Base-by-base conservation (phyloP, 2,888 invertebrate genomes). In the Hyposoter didymator region DNA sequence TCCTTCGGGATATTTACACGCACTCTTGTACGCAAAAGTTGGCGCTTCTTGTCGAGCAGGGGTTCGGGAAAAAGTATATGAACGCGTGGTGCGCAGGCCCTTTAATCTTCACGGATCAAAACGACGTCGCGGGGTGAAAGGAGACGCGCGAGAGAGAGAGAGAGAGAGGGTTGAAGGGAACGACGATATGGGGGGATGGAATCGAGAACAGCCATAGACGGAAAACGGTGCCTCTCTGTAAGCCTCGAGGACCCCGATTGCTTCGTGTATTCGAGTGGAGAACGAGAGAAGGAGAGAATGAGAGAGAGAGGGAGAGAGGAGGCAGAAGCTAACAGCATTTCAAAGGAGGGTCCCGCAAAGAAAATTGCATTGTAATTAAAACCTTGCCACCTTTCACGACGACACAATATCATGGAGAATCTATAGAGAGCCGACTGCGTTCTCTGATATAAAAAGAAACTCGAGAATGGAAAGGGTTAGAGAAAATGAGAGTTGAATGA, bases 361-460 rank as follows among this genome's bases (percentile, higher is more conserved):
- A 92, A 93, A 93, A 93, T 93, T 93, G 91, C 93, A 93, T 93
- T 92, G 93, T 93, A 93, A 93, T 93, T 93, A 93, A 93, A 92
- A 91, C 89, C 89, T 88, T 84, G 86, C 59, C 82, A 87, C 85
- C 82, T 87, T 74, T 84, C 66, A 70, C 79, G 82, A 82, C 86
- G 88, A 52, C 82, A 85, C 82, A 85, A 76, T 76, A 80, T 79
- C 78, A 78, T 86, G 78, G 69, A 64, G 88, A 72, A 45, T 19
- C 49, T 49, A 73, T 28, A 43, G 67, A 43, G 67, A 59, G 45
- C 39, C 59, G 72, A 80, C 80, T 69, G 73, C 73, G 45, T 14
- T 62, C 69, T 55, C 73, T 22, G 64, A 84, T 70, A 84, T 70
- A 73, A 19, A 70, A 43, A 73, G 66, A 70, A 52, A 69, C 59